phyloP scores from a whole-genome alignment of 1,140 invertebrate species.

The Pseudobourletiella spinata region DNA sequence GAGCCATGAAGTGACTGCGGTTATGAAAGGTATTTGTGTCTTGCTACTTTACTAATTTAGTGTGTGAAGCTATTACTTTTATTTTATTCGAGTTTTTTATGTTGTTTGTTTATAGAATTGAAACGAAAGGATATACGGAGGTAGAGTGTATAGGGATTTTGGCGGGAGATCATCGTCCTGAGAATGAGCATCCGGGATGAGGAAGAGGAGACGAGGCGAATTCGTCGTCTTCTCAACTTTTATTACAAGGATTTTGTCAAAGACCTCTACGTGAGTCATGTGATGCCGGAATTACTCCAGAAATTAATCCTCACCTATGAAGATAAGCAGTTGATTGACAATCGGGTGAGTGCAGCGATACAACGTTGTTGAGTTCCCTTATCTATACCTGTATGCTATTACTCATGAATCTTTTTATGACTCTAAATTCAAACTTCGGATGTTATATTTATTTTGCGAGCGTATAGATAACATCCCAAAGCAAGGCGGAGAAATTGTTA shows the following conservation, averaged over 20 bases:
- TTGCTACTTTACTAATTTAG: too few species aligned
- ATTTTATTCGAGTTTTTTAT: background rate
- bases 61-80: too few species aligned
- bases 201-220: background rate
- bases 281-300: constrained; percentile 18
- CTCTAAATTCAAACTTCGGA: background rate
- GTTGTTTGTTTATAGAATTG: too few species aligned
- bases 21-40: too few species aligned
- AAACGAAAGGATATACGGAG: too few species aligned
- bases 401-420: background rate
- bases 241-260: constrained; percentile 13
- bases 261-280: constrained; percentile 24
- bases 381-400: background rate
- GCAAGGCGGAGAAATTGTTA: constrained; percentile 17
- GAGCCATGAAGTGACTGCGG: too few species aligned
- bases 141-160: background rate
- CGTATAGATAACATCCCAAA: constrained; percentile 16
- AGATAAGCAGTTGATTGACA: constrained; percentile 29
- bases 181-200: background rate
- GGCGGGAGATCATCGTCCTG: too few species aligned
- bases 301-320: constrained; percentile 17
- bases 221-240: background rate
- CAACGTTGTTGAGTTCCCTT: background rate
- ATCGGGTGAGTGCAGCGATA: constrained; percentile 13
- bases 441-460: too few species aligned